phyloP scores from a whole-genome alignment of 2,888 invertebrate species.

The Dryobota labecula region DNA sequence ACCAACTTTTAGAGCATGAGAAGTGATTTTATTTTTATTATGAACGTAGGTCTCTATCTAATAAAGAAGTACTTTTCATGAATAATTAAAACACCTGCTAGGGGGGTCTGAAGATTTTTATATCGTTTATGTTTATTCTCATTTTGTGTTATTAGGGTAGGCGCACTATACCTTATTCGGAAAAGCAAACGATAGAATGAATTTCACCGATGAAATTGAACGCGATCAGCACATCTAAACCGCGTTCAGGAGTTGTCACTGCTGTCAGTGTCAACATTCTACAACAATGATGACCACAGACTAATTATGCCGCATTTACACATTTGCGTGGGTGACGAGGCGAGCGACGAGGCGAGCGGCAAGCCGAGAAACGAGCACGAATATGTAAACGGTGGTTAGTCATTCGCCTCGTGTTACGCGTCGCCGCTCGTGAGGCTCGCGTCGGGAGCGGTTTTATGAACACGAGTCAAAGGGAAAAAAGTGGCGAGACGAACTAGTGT shows the following conservation, averaged over 20 bases:
- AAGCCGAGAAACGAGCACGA: too few relatives aligned
- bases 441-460: too few relatives aligned
- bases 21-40: too few relatives aligned
- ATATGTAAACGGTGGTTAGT: too few relatives aligned
- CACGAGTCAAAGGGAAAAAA: too few relatives aligned
- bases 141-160: constrained; percentile 8
- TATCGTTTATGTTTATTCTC: background rate
- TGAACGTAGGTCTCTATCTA: background rate
- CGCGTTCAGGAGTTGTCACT: background rate
- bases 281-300: background rate
- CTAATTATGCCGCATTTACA: too few relatives aligned
- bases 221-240: background rate
- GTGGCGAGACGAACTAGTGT: too few relatives aligned
- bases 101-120: background rate
- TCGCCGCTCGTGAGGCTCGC: too few relatives aligned
- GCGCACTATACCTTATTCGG: background rate
- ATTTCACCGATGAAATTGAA: background rate
- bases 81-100: background rate
- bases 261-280: background rate
- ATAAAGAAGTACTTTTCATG: background rate
- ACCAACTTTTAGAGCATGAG: too few relatives aligned
- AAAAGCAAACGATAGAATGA: background rate
- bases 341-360: too few relatives aligned
- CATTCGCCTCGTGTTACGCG: too few relatives aligned
- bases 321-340: too few relatives aligned